Evolutionary conservation across 2,113 vertebrate genomes (phyloP).

Genomic region (Cichladusa arquata): DNA sequence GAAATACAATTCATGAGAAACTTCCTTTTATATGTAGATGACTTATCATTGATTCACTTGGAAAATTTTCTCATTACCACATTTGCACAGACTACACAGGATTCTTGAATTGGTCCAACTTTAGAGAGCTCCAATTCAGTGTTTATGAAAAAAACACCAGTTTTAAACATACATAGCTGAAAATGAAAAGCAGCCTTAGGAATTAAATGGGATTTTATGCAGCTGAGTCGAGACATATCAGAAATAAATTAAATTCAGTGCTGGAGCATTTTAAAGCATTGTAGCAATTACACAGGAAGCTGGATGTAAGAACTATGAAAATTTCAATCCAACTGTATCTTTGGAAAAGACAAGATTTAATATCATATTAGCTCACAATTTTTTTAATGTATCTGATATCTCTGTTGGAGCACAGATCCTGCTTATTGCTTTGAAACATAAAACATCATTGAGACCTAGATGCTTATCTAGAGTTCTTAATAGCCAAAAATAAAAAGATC

Average conservation of each 20-base stretch:
- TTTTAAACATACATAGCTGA: background rate
- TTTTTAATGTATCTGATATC: background rate
- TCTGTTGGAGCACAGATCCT: slow-evolving; percentile 6
- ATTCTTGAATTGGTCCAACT: background rate
- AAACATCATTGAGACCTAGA: background rate
- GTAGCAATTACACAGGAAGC: background rate
- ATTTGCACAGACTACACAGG: background rate
- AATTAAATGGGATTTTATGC: background rate
- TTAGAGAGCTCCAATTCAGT: background rate
- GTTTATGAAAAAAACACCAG: background rate
- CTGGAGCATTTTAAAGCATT: background rate
- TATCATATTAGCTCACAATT: background rate
- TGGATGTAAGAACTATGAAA: background rate
- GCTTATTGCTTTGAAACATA: slow-evolving; percentile 49
- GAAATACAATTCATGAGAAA: background rate
- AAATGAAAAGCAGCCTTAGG: background rate
- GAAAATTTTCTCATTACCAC: background rate
- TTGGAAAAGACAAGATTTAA: slow-evolving; percentile 9
- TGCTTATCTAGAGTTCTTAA: background rate
- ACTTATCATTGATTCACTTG: background rate
- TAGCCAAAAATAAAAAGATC: slow-evolving; percentile 16
- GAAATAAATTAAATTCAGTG: background rate
- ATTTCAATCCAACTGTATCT: background rate
- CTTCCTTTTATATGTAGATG: background rate
- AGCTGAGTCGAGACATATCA: background rate